phyloP scores from a whole-genome alignment of 1,140 invertebrate genomes.

The Chrysopa pallens region DNA sequence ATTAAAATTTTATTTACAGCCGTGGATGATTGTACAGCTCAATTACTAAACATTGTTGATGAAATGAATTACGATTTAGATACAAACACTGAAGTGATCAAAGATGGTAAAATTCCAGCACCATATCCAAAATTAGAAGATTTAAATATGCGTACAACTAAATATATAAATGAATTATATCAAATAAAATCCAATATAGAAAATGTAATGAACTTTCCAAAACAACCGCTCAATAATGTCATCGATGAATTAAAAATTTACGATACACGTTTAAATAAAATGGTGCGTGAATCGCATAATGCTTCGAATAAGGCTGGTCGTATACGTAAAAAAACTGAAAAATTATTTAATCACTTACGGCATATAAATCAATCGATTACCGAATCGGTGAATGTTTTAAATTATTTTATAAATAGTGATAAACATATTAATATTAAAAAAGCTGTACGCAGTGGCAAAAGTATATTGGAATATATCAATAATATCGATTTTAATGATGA shows the following conservation, averaged over 20 bases:
- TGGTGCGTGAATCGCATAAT: constrained; percentile 5
- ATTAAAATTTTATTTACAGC: no score
- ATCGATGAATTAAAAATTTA: no score
- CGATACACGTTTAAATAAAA: background rate
- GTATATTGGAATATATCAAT: constrained; percentile 33
- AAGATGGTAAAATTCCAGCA: constrained; percentile 26
- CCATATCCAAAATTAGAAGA: background rate
- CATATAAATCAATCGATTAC: constrained; percentile 6
- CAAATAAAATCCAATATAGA: background rate
- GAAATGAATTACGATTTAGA: constrained; percentile 30
- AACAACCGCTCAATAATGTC: background rate
- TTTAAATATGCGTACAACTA: background rate
- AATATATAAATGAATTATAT: constrained; percentile 1
- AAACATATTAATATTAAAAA: constrained; percentile 36
- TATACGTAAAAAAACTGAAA: constrained; percentile 5
- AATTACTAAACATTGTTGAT: no score
- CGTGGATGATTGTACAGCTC: no score
- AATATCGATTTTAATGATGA: constrained; percentile 23
- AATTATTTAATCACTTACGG: constrained; percentile 9
- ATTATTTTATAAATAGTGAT: constrained; percentile 32
- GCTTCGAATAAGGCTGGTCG: constrained; percentile 6
- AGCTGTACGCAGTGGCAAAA: constrained; percentile 34
- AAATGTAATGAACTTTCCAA: constrained; percentile 18
- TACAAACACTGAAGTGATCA: constrained; percentile 29
- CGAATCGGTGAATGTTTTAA: constrained; percentile 24